Conservation (phyloP, 2,113 vertebrate species). For the Vicugna pacos region DNA sequence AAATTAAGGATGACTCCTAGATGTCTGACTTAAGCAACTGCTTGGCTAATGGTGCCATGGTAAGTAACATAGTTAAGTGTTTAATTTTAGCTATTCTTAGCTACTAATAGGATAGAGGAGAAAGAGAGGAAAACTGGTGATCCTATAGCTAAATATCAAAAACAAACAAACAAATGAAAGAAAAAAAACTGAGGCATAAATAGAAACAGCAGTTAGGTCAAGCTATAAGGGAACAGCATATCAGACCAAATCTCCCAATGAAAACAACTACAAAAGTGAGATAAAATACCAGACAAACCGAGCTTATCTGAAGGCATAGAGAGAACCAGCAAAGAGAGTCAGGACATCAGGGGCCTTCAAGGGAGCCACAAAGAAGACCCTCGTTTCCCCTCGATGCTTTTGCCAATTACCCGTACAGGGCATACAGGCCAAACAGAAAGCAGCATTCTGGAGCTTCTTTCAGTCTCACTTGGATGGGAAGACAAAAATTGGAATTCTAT, state of each 20-base stretch:
- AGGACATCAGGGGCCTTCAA: not conserved
- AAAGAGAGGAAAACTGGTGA: not conserved
- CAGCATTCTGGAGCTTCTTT: not conserved
- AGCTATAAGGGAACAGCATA: not conserved
- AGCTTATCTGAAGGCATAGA: not conserved
- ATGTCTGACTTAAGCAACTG: not conserved
- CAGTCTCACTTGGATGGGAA: not conserved
- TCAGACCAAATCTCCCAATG: not conserved
- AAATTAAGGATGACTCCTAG: not conserved
- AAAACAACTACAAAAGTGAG: slow-evolving; percentile 42
- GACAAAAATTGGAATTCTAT: not conserved
- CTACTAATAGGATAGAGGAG: not conserved
- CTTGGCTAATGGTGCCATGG: not conserved
- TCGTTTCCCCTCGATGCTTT: not conserved
- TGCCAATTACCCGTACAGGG: not conserved
- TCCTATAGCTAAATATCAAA: not conserved
- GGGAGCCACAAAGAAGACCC: not conserved
- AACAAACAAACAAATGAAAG: not conserved
- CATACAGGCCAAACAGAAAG: not conserved
- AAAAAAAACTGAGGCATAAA: not conserved
- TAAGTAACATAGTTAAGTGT: not conserved
- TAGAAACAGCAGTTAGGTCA: not conserved
- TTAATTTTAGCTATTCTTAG: slow-evolving; percentile 13
- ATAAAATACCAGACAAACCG: not conserved
- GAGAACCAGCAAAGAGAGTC: not conserved